phyloP scores from a whole-genome alignment of 2,113 vertebrate species.

The Pelecanus crispus region DNA sequence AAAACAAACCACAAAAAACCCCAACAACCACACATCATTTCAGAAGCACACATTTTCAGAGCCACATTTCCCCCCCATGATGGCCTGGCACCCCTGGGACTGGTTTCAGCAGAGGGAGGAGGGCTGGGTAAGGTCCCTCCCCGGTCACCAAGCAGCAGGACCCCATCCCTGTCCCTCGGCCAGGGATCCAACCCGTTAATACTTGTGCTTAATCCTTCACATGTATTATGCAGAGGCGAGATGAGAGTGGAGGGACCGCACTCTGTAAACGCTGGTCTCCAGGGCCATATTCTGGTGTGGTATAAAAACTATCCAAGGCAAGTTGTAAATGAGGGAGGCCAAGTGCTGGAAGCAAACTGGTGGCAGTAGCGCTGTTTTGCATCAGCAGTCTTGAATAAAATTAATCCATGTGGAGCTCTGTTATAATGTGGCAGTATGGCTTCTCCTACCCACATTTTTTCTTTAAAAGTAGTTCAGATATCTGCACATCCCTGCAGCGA shows the following conservation, averaged over 20 bases:
- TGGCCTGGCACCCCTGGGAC: background rate
- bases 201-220: background rate
- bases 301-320: background rate
- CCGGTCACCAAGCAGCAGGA: background rate
- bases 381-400: background rate
- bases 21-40: background rate
- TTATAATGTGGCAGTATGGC: background rate
- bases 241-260: background rate
- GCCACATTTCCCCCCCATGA: accelerated
- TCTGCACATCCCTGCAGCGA: background rate
- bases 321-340: background rate
- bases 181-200: background rate
- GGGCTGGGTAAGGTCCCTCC: background rate
- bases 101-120: background rate
- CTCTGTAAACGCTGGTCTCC: background rate
- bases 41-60: background rate
- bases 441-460: background rate
- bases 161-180: background rate
- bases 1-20: background rate
- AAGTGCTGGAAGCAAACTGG: background rate
- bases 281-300: background rate
- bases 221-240: background rate
- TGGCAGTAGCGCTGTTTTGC: background rate
- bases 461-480: background rate
- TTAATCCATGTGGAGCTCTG: background rate